A percentile compares a stretch with the other conserved stretches of the same genome.
These are phyloP conservation scores for Darevskia nairensis DNA, from an alignment of 2,797 vertebrate species.

Conservation along the genomic window DNA sequence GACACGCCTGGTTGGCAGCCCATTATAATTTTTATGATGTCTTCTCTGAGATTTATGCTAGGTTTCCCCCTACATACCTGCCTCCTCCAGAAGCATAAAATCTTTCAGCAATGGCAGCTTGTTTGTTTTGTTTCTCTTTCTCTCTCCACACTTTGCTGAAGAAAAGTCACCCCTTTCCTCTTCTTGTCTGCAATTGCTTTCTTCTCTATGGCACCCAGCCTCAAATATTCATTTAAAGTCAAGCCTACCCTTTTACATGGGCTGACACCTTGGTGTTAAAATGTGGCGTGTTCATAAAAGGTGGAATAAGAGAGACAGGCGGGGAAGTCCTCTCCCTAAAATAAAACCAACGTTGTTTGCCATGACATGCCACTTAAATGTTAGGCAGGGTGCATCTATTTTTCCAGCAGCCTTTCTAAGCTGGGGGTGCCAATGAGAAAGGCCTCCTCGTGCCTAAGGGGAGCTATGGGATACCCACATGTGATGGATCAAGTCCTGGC, in stretches of 20 bases:
- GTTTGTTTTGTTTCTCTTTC: background rate
- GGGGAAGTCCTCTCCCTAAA: background rate
- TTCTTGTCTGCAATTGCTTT: background rate
- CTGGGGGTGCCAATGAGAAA: background rate
- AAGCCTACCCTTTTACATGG: background rate
- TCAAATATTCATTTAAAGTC: constrained; percentile 25
- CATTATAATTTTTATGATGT: constrained; percentile 12
- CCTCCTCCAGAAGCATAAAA: constrained; percentile 50
- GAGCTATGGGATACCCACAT: background rate
- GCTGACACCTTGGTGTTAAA: background rate
- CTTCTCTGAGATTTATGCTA: constrained; percentile 35
- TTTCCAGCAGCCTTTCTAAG: constrained; percentile 25
- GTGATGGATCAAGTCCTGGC: background rate
- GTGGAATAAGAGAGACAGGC: constrained; percentile 2
- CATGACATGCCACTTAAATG: background rate
- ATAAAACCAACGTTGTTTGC: background rate
- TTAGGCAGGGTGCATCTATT: constrained; percentile 1
- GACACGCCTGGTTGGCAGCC: constrained; percentile 7
- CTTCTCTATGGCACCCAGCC: background rate
- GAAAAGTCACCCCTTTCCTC: background rate
- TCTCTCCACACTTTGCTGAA: constrained; percentile 19
- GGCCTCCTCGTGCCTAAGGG: background rate
- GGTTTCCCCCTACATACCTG: constrained; percentile 4
- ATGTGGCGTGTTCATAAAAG: constrained; percentile 4
- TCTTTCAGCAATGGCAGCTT: constrained; percentile 16